Conservation (phyloP, 2,888 invertebrate genomes). For the Pherbina coryleti region DNA sequence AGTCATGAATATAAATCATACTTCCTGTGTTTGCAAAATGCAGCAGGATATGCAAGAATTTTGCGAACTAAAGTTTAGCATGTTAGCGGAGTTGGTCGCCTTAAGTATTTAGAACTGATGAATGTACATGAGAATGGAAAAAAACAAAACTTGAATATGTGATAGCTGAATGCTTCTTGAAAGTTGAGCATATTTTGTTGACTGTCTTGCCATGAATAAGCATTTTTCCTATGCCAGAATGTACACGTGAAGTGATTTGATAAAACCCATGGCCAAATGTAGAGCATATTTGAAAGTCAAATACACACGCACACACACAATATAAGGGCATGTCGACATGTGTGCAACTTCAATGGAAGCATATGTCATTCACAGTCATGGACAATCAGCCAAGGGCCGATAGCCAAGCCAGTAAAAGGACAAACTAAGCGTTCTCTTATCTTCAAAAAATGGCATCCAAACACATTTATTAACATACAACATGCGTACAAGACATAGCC, state of each 20-base stretch:
- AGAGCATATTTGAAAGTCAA: background rate
- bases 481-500: background rate
- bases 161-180: background rate
- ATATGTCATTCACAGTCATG: constrained; percentile 29
- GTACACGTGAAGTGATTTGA: background rate
- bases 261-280: background rate
- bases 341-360: background rate
- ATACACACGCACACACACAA: background rate
- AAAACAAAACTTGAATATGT: background rate
- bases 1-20: background rate
- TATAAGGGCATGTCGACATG: background rate
- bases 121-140: background rate
- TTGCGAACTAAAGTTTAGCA: background rate
- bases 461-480: background rate
- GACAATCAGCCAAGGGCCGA: background rate
- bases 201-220: background rate
- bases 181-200: background rate
- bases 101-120: background rate
- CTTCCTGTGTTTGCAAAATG: background rate
- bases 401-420: background rate
- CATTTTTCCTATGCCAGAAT: too few relatives aligned
- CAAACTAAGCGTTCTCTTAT: background rate
- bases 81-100: too few relatives aligned
- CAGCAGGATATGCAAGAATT: background rate
- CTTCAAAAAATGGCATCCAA: background rate